A percentile compares a stretch with the other conserved stretches of the same genome.
phyloP scores from a whole-genome alignment of 2,113 vertebrate genomes.

The Siphamia tubifer region DNA sequence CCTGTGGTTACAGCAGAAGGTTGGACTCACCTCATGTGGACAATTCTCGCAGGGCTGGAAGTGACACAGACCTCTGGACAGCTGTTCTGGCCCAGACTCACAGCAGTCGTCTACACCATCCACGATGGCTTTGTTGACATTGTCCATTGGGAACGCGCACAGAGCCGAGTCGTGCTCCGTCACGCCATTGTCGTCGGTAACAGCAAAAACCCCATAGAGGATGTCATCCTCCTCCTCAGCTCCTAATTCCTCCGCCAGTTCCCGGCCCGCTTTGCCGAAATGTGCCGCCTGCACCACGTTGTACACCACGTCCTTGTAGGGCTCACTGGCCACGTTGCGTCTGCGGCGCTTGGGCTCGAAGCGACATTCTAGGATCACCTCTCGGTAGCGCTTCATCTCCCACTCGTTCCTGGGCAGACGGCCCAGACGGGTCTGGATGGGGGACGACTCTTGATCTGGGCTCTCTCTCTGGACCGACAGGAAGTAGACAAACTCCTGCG shows the following conservation, averaged over 20 bases:
- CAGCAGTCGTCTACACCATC: conserved; percentile 88
- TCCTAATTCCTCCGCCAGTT: conserved; percentile 84
- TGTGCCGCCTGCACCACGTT: conserved; percentile 90
- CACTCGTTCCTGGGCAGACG: conserved; percentile 81
- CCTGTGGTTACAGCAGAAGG: no score
- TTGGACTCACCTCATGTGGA: conserved; percentile 90
- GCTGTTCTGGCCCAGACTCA: conserved; percentile 55
- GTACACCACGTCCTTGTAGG: conserved; percentile 76
- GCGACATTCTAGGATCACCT: conserved; percentile 88
- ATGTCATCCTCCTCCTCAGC: conserved; percentile 79
- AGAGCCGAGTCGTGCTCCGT: conserved; percentile 81
- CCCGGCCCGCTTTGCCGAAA: conserved; percentile 77
- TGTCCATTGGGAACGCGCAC: conserved; percentile 88
- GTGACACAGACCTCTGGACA: conserved; percentile 85
- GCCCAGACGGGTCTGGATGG: conserved; percentile 85
- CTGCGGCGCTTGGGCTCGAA: conserved; percentile 86
- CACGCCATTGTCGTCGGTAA: conserved; percentile 66
- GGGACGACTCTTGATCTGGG: conserved; percentile 29
- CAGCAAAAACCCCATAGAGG: conserved; percentile 86
- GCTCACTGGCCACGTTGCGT: conserved; percentile 74
- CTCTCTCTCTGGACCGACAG: conserved; percentile 86
- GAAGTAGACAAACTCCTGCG: conserved; percentile 87
- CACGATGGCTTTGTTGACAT: conserved; percentile 83
- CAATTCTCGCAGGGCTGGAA: conserved; percentile 88
- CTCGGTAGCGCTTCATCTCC: conserved; percentile 85